Evolutionary conservation across 2,797 vertebrate genomes (phyloP).

Genomic region (Eptatretus atami): DNA sequence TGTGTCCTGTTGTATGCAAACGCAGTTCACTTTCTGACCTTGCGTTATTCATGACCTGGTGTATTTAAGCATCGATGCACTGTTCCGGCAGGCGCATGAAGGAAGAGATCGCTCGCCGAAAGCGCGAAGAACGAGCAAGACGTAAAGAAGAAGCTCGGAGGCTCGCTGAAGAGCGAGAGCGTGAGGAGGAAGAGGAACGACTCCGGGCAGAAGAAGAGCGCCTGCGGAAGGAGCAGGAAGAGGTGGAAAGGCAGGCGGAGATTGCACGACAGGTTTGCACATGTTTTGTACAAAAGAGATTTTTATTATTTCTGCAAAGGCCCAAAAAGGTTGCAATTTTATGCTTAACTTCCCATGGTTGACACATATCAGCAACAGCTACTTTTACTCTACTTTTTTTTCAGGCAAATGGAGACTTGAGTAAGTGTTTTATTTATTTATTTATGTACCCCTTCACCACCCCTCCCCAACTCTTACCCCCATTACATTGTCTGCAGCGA

Average conservation of each 20-base stretch:
- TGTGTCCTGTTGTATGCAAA: no score
- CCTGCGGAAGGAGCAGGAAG: constrained; percentile 32
- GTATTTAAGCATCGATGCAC: neutral
- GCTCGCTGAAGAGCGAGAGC: constrained; percentile 23
- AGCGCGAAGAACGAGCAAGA: constrained; percentile 25
- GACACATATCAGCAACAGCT: neutral
- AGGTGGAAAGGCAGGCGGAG: constrained; percentile 43
- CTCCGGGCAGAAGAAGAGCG: constrained; percentile 19
- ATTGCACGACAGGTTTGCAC: constrained; percentile 50
- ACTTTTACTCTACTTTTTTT: neutral
- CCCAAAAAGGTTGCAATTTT: neutral
- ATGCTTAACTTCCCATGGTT: neutral
- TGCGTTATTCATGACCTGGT: no score
- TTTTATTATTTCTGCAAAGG: constrained; percentile 10
- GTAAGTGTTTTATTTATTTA: neutral
- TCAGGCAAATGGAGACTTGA: neutral
- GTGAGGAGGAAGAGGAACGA: constrained; percentile 21
- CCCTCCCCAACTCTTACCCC: no score
- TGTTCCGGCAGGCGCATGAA: constrained; percentile 9
- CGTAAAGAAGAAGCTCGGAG: constrained; percentile 31
- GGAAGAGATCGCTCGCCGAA: constrained; percentile 27
- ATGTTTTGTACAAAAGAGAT: constrained; percentile 8
- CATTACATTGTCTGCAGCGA: constrained; percentile 21
- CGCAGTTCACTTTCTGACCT: no score
- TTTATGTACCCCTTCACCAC: neutral